Evolutionary conservation across 2,113 vertebrate genomes (phyloP), one percentile per base, ranked within the genome.

Genomic region (Todiramphus saurophagus): DNA sequence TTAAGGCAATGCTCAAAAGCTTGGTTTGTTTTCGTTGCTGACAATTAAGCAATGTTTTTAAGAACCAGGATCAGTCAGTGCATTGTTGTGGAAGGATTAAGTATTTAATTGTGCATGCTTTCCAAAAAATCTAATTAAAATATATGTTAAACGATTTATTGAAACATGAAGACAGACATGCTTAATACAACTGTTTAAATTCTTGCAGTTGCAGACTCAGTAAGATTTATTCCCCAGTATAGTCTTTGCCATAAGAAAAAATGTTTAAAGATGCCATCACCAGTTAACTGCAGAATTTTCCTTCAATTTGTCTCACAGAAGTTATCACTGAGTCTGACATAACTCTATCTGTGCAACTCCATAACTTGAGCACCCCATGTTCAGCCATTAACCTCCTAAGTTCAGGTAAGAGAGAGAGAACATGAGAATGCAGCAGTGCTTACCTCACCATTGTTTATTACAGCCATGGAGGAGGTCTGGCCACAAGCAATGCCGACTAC

Each of bases 401-500:
- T 24, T 13, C 6, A 4, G 27, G 43, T 60, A 53, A 43, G 66
- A 51, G 58, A 67, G 58, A 67, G 17, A 82, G 33, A 73, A 21
- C 0, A 3, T 19, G 16, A 25, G 55, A 30, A 85, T 2, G 15
- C 48, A 62, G 62, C 23, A 35, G 1, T 11, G 20, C 98, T 98
- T 96, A 99, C 99, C 99, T 99, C 99, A 27, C 99, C 99, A 4
- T 99, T 99, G 96, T 99, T 99, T 56, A 99, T 96, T 16, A 99
- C 98, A 15, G 99, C 99, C 98, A 99, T 98, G 73, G 99, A 99
- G 7, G 99, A 99, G 18, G 99, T 99, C 98, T 99, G 99, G 62
- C 99, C 99, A 80, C 99, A 99, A 48, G 98, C 98, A 76, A 99
- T 99, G 70, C 98, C 91, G 69, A 99, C 98, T 0, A 98, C 98